Base-by-base conservation (phyloP, 2,888 invertebrate species). In the Dasypogon diadema region DNA sequence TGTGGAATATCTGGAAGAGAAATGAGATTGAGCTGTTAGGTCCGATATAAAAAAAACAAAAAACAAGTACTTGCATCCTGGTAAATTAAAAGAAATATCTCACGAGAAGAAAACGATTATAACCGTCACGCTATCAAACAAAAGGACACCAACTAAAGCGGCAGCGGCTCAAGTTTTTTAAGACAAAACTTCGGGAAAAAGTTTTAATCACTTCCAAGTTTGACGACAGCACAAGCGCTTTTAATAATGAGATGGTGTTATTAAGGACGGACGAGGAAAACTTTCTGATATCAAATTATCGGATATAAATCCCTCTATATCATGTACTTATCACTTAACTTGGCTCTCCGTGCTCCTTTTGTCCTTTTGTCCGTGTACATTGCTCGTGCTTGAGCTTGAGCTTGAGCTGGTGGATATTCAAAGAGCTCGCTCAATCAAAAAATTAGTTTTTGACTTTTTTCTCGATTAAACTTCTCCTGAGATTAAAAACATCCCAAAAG, bases 1-100 rank as follows among this genome's bases (percentile, higher is more conserved):
- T 85, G 86, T 42, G 85, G 85, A 79, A 86, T 85, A 79, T 86
- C 86, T 86, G 79, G 14, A 54, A 54, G 46, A 65, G 46, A 65
- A 46, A 65, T 21, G 16, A 65, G 48, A 24, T 65, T 37, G 46
- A 21, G 22, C 46, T 65, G 48, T 65, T 65, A 65, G 24, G 46
- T 21, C 42, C 5, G 16, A 21, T 18, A 2, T 60, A 51, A 4
- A 51, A 60, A 48, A n/a, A n/a, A n/a, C n/a, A n/a, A n/a, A n/a
- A n/a, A n/a, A n/a, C n/a, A n/a, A 48, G 24, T 26, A 21, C 14
- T 48, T 68, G 65, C 48, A 48, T 68, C 18, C 48, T 14, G 24
- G 6, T 24, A n/a, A 48, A 68, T 68, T 46, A 68, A 54, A 54
- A 18, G 21, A 54, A 54, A 54, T 18, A 18, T 54, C 54, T n/a